Conservation (phyloP, 2,113 vertebrate species). For the Cinclus mexicanus region DNA sequence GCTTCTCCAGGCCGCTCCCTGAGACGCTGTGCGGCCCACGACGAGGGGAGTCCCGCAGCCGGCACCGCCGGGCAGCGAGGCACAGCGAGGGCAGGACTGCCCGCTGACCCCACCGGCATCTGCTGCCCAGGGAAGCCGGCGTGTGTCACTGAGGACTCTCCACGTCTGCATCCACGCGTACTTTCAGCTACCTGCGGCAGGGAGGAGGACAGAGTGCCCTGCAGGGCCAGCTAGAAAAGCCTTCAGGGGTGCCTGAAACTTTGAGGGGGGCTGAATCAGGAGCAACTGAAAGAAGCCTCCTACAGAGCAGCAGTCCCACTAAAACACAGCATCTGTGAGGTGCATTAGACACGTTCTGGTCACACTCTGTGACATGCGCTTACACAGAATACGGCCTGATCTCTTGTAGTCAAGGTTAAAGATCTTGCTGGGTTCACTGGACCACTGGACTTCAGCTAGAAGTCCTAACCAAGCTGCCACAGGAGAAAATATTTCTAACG, state of each 20-base stretch:
- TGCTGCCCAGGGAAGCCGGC: fast-evolving
- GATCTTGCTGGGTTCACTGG: neutral
- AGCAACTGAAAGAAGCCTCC: neutral
- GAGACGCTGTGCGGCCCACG: fast-evolving
- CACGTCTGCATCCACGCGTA: neutral
- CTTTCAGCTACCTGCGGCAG: neutral
- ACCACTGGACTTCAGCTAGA: neutral
- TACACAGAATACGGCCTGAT: neutral
- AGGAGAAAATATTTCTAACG: neutral
- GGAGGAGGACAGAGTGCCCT: neutral
- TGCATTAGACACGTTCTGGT: fast-evolving
- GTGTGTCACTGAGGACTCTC: fast-evolving
- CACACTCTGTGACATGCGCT: neutral
- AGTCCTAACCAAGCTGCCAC: neutral
- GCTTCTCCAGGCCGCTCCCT: fast-evolving
- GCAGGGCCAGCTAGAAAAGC: neutral
- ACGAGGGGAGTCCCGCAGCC: fast-evolving
- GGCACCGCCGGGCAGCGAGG: fast-evolving
- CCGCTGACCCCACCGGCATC: fast-evolving
- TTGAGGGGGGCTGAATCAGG: neutral
- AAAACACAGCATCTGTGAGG: neutral
- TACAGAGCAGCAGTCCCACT: neutral
- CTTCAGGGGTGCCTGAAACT: neutral
- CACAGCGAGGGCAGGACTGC: fast-evolving
- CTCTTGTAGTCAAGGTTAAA: neutral